A percentile compares a stretch with the other conserved stretches of the same genome.
Evolutionary conservation across 2,797 vertebrate genomes (phyloP).

Genomic region (Vipera ursinii): DNA sequence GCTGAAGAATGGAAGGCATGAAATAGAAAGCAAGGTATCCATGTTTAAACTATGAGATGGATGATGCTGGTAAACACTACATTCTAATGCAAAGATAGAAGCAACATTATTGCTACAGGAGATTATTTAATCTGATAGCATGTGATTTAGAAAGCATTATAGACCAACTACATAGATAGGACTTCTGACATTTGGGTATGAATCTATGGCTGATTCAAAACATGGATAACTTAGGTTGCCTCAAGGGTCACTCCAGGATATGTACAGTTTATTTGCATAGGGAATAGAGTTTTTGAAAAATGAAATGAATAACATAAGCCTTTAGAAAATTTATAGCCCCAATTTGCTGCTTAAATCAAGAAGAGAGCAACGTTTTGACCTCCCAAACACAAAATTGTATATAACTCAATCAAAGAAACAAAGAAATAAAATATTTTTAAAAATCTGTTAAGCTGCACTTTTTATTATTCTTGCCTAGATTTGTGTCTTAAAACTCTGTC

Average conservation of each 20-base stretch:
- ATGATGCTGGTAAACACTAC: neutral
- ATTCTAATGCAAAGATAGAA: neutral
- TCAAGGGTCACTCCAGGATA: neutral
- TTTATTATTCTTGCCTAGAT: neutral
- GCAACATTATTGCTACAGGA: neutral
- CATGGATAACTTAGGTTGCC: neutral
- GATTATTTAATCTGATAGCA: neutral
- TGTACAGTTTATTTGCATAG: neutral
- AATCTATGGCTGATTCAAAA: neutral
- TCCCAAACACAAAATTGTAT: neutral
- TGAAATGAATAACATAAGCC: neutral
- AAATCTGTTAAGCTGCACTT: neutral
- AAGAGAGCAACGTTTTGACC: neutral
- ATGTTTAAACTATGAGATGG: neutral
- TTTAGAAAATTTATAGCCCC: neutral
- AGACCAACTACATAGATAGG: neutral
- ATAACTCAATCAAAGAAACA: neutral
- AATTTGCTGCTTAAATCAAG: neutral
- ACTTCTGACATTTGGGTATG: neutral
- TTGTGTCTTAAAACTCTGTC: neutral
- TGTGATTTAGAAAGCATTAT: neutral
- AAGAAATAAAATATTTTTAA: neutral
- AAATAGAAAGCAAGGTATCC: neutral
- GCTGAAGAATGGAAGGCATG: neutral
- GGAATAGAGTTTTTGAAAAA: neutral